A percentile compares a stretch with the other conserved stretches of the same genome.
Evolutionary conservation across 2,888 invertebrate genomes (phyloP).

Genomic region (Agapostemon virescens): DNA sequence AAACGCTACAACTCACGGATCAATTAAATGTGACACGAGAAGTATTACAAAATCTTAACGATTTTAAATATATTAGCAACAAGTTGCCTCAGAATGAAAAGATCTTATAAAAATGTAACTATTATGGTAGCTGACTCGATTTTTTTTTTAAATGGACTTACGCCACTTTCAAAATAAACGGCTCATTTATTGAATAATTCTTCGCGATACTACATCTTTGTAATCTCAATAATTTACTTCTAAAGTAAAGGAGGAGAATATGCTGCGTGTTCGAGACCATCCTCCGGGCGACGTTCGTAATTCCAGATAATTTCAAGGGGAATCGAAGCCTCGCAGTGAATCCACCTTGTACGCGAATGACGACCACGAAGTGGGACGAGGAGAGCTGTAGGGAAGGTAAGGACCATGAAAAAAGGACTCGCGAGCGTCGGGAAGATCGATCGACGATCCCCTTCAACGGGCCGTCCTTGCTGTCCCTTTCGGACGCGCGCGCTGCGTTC

Average conservation of each 20-base stretch:
- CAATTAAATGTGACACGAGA: too few species aligned
- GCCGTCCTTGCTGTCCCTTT: slow-evolving; percentile 62
- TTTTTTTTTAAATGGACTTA: too few species aligned
- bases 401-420: slow-evolving; percentile 61
- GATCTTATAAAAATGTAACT: too few species aligned
- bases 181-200: not conserved
- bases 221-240: not conserved
- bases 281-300: slow-evolving; percentile 36
- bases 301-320: slow-evolving; percentile 43
- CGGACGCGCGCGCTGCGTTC: slow-evolving; percentile 47
- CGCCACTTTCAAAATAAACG: not conserved
- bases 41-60: too few species aligned
- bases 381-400: slow-evolving; percentile 1
- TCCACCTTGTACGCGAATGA: slow-evolving; percentile 7
- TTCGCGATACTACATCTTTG: not conserved
- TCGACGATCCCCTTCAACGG: slow-evolving; percentile 65
- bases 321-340: slow-evolving; percentile 32
- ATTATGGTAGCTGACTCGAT: too few species aligned
- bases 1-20: too few species aligned
- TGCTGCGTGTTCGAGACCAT: slow-evolving; percentile 8
- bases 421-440: slow-evolving; percentile 69
- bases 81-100: too few species aligned
- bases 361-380: not conserved
- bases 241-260: not conserved
- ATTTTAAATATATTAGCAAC: too few species aligned